Evolutionary conservation across 2,888 invertebrate species (phyloP).

Genomic region (Andrena flavipes): DNA sequence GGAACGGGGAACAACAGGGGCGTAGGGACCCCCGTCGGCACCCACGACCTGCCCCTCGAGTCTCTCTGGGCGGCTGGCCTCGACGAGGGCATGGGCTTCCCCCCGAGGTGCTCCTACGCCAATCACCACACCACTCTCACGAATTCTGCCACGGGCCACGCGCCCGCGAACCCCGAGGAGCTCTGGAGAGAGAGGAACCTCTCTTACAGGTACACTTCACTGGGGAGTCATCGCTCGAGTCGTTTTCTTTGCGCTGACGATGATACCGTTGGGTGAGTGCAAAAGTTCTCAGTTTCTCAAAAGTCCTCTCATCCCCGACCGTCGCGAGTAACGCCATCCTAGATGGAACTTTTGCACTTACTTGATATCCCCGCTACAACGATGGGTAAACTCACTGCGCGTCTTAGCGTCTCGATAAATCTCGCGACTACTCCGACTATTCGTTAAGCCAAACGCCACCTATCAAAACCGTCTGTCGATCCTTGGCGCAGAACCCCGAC

Average conservation of each 20-base stretch:
- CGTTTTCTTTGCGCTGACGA: neutral
- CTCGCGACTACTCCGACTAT: neutral
- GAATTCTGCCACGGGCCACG: conserved; percentile 59
- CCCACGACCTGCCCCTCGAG: conserved; percentile 81
- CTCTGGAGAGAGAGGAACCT: conserved; percentile 77
- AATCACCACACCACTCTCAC: conserved; percentile 74
- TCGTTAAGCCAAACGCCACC: neutral
- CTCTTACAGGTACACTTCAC: conserved; percentile 73
- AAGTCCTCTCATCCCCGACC: too few relatives aligned
- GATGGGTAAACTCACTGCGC: too few relatives aligned
- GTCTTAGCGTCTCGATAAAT: too few relatives aligned
- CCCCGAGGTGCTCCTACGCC: conserved; percentile 80
- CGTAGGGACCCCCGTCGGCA: conserved; percentile 67
- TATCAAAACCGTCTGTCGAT: neutral
- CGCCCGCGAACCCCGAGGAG: conserved; percentile 75
- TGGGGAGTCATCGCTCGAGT: neutral
- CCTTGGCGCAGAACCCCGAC: conserved; percentile 73
- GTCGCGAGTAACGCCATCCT: too few relatives aligned
- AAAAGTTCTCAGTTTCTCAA: too few relatives aligned
- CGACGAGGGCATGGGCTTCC: conserved; percentile 83
- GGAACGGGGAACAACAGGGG: conserved; percentile 57
- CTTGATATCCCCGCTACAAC: too few relatives aligned
- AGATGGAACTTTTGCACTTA: too few relatives aligned
- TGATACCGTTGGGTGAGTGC: neutral
- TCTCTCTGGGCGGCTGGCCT: conserved; percentile 84